Evolutionary conservation across 2,888 invertebrate genomes (phyloP).

Genomic region (Lysandra bellargus): DNA sequence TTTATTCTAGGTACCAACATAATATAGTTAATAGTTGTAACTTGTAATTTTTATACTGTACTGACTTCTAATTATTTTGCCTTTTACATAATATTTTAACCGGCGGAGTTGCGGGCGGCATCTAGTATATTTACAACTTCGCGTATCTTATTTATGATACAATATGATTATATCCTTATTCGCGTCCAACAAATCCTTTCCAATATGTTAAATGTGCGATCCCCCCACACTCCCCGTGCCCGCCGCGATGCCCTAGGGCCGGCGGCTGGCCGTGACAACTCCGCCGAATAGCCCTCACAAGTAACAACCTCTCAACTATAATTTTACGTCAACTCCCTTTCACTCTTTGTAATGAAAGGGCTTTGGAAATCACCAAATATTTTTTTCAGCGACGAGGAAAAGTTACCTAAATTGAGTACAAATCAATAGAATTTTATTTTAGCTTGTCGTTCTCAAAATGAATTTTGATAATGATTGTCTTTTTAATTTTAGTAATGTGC

Average conservation of each 20-base stretch:
- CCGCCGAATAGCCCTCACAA: constrained; percentile 60
- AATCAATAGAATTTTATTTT: neutral
- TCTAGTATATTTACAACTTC: no score
- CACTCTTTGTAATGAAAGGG: constrained; percentile 18
- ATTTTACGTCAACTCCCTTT: constrained; percentile 11
- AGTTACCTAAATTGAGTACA: neutral
- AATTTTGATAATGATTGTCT: no score
- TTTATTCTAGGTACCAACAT: no score
- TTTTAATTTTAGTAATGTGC: no score
- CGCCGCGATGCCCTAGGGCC: constrained; percentile 55
- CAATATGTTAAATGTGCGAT: constrained; percentile 52
- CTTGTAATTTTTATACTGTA: no score
- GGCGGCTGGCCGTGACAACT: constrained; percentile 56
- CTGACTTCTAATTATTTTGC: no score
- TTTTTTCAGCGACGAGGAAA: neutral
- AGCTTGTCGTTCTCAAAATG: neutral
- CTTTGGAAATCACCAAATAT: neutral
- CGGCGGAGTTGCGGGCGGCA: no score
- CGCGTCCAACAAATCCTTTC: constrained; percentile 65
- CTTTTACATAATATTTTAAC: no score
- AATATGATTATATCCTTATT: constrained; percentile 46
- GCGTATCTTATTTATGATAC: no score
- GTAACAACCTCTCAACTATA: constrained; percentile 47
- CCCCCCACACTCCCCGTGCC: constrained; percentile 55
- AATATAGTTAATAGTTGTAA: no score